Conservation (phyloP, 1,140 invertebrate genomes). For the Drosophila bocki region DNA sequence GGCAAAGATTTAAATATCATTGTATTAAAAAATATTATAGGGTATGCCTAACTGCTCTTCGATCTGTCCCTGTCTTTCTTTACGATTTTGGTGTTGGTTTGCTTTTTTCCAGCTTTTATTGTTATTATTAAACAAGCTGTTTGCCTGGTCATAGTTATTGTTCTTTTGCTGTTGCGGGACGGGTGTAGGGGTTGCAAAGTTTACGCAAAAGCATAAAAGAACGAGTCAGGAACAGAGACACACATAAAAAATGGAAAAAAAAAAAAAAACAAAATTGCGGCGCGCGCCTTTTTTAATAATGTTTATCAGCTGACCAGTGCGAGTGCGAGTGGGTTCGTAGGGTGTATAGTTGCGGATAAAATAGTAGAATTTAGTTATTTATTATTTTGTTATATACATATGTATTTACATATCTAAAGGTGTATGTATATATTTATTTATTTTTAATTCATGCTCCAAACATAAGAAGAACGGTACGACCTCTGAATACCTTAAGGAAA, state of each 20-base stretch:
- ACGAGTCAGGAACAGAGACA: slow-evolving; percentile 3
- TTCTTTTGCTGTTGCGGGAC: slow-evolving; percentile 29
- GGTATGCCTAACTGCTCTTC: background rate
- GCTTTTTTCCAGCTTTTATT: slow-evolving; percentile 15
- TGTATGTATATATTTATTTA: background rate
- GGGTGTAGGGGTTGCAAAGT: slow-evolving; percentile 52
- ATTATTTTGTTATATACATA: background rate
- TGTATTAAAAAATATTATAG: background rate
- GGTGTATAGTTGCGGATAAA: background rate
- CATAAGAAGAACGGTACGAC: too few species aligned
- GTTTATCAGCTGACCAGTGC: slow-evolving; percentile 53
- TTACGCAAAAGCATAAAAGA: slow-evolving; percentile 50
- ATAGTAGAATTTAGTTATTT: background rate
- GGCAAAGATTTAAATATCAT: background rate
- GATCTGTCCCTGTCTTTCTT: background rate
- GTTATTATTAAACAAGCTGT: slow-evolving; percentile 42
- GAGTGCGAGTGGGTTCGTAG: background rate
- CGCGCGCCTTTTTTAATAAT: slow-evolving; percentile 63
- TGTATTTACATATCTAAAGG: too few species aligned
- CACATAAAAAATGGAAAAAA: slow-evolving; percentile 2
- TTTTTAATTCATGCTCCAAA: background rate
- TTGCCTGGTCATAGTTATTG: slow-evolving; percentile 51
- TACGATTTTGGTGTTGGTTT: slow-evolving; percentile 25
- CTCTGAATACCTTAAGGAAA: background rate
- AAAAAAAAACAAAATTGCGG: slow-evolving; percentile 34